phyloP scores from a whole-genome alignment of 2,888 invertebrate genomes.

The Cheilosia impressa region DNA sequence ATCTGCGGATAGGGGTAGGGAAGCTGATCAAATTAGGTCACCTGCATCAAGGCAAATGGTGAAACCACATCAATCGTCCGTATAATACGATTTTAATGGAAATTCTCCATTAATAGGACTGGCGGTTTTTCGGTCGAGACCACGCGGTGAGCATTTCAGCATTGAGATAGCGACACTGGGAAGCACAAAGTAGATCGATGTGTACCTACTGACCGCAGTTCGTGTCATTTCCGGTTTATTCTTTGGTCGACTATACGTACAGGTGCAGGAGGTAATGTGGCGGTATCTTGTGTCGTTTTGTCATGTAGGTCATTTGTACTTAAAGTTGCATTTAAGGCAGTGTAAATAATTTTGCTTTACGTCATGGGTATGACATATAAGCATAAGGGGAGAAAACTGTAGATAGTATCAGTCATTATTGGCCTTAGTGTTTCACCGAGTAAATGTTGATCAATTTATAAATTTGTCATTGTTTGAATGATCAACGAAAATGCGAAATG shows the following conservation, averaged over 20 bases:
- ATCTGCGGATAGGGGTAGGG: conserved; percentile 5
- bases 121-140: conserved; percentile 56
- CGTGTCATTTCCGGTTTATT: conserved; percentile 54
- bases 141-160: conserved; percentile 29
- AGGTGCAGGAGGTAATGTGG: not conserved
- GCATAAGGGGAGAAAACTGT: too few relatives aligned
- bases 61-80: conserved; percentile 72
- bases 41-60: conserved; percentile 46
- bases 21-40: conserved; percentile 64
- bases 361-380: too few relatives aligned
- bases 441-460: too few relatives aligned
- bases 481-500: too few relatives aligned
- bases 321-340: too few relatives aligned
- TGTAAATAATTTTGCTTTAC: too few relatives aligned
- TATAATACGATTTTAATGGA: conserved; percentile 71
- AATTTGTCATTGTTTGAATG: too few relatives aligned
- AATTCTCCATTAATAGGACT: conserved; percentile 64
- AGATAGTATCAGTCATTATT: too few relatives aligned
- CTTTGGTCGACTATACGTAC: conserved; percentile 10
- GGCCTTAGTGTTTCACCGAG: too few relatives aligned
- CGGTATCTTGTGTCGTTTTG: conserved; percentile 31
- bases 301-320: too few relatives aligned
- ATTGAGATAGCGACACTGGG: conserved; percentile 27
- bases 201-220: conserved; percentile 47
- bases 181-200: not conserved